Percentiles rank a stretch among this genome's conserved stretches.
Evolutionary conservation across 2,113 vertebrate genomes (phyloP).

Genomic region (Corythaixoides concolor): DNA sequence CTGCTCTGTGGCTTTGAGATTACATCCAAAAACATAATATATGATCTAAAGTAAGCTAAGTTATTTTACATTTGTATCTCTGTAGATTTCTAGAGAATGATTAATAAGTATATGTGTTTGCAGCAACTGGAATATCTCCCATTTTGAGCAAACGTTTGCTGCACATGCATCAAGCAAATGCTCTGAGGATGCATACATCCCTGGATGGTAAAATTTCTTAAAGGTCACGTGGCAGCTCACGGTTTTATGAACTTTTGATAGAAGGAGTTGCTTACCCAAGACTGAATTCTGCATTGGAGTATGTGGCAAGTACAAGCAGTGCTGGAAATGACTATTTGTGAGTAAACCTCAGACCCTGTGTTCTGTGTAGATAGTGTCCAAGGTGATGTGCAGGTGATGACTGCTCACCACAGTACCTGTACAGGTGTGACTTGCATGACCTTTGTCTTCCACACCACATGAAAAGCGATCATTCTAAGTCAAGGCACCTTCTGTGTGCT

Average conservation of each 20-base stretch:
- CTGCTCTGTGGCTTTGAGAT: not conserved
- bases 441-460: not conserved
- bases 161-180: not conserved
- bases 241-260: accelerated
- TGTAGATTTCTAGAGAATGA: not conserved
- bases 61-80: not conserved
- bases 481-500: not conserved
- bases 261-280: not conserved
- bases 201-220: not conserved
- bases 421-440: not conserved
- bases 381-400: not conserved
- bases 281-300: not conserved
- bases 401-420: accelerated
- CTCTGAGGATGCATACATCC: not conserved
- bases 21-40: not conserved
- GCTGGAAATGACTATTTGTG: not conserved
- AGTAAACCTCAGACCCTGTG: not conserved
- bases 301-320: not conserved
- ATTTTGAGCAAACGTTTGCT: not conserved
- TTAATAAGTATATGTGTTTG: not conserved
- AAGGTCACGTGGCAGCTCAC: not conserved
- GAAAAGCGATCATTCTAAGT: not conserved
- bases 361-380: not conserved
- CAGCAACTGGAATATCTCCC: not conserved
- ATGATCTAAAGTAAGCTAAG: not conserved